Evolutionary conservation across 1,140 invertebrate genomes (phyloP), one percentile per base, ranked within the genome.

Genomic region (Himalopsyche phryganea): DNA sequence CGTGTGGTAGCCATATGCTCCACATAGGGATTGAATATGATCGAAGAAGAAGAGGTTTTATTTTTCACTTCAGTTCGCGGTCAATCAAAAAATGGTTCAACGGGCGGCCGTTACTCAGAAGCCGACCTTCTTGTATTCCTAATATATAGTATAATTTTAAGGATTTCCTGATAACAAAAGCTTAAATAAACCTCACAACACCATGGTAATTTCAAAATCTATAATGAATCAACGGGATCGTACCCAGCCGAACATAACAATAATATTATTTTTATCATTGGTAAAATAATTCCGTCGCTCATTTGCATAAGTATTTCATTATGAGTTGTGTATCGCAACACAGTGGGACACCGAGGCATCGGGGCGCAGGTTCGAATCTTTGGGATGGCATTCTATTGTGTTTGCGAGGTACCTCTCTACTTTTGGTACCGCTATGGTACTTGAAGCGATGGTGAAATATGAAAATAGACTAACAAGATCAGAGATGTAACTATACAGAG

Each of bases 241-340:
- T 41, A 41, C 17, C 13, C 11, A 41, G 11, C 13, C 17, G 13
- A 14, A 41, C 17, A 5, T 41, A 41, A 41, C 6, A 41, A 41
- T 11, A 41, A 41, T 41, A 41, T 41, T 41, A 14, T 41, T 41
- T 41, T 41, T 18, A 18, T 41, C 13, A 41, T 41, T 41, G 13
- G 13, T 18, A 14, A 6, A 41, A 41, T 18, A 41, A 41, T 41
- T 13, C 40, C 40, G 17, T 18, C 4, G 17, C 18, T 49, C 50
- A 62, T 62, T 62, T 62, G 60, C 60, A 62, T 62, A 62, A 62
- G 60, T 40, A 62, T 62, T 61, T 62, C 54, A 58, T 62, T 62
- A 61, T 61, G 44, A 62, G 50, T 57, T 58, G 49, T 61, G 47
- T 45, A 60, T 11, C 38, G 38, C 15, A 15, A 15, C 38, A 6